Evolutionary conservation across 2,888 invertebrate species (phyloP).

Genomic region (Enchytraeus crypticus): DNA sequence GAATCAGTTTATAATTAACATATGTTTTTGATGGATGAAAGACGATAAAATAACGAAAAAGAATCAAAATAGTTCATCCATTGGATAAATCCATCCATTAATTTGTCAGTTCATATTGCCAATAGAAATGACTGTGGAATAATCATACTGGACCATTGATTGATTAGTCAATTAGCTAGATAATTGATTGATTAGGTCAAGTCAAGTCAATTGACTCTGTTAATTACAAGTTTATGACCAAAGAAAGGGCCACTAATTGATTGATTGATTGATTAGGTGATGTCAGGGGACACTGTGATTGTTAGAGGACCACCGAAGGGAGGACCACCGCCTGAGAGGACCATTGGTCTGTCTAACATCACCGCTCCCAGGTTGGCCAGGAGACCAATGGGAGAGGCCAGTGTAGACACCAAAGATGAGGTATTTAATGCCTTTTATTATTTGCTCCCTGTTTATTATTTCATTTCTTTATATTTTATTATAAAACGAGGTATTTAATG

Average conservation of each 20-base stretch:
- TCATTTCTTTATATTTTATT: background rate
- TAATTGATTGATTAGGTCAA: background rate
- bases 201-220: background rate
- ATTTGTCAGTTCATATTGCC: too few relatives aligned
- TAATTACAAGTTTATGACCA: slow-evolving; percentile 33
- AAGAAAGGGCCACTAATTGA: too few relatives aligned
- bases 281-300: slow-evolving; percentile 90
- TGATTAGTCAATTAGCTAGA: background rate
- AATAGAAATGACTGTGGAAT: too few relatives aligned
- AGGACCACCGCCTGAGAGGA: slow-evolving; percentile 78
- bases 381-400: slow-evolving; percentile 54
- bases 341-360: slow-evolving; percentile 79
- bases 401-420: slow-evolving; percentile 45
- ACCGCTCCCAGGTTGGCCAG: slow-evolving; percentile 82
- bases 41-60: too few relatives aligned
- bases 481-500: background rate
- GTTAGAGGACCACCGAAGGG: slow-evolving; percentile 72
- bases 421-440: slow-evolving; percentile 28
- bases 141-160: too few relatives aligned
- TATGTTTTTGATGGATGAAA: too few relatives aligned
- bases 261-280: too few relatives aligned
- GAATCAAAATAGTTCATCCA: too few relatives aligned
- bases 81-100: too few relatives aligned
- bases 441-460: background rate
- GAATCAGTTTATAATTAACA: too few relatives aligned